These are phyloP conservation scores for Oxytorus armatus DNA, from an alignment of 2,888 invertebrate species.

Conservation along the genomic window DNA sequence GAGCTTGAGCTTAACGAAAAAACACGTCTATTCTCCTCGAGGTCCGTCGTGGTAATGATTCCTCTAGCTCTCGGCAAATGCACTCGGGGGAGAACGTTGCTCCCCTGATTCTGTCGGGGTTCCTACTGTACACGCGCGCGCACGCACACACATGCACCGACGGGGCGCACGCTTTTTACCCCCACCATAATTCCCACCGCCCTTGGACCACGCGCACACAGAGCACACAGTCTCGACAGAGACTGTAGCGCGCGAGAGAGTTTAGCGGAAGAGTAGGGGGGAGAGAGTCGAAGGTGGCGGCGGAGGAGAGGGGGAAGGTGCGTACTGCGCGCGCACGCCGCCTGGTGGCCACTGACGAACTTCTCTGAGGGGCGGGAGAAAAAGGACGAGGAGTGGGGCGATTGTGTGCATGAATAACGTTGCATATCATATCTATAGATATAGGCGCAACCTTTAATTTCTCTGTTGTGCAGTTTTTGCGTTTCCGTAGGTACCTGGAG, in stretches of 20 bases:
- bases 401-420: conserved; percentile 2
- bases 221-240: conserved; percentile 22
- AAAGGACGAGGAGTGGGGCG: neutral
- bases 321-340: conserved; percentile 69
- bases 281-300: neutral
- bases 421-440: neutral
- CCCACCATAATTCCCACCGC: conserved; percentile 31
- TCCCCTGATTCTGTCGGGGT: conserved; percentile 74
- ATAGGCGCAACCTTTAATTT: neutral
- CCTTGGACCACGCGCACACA: conserved; percentile 63
- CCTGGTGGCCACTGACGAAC: conserved; percentile 48
- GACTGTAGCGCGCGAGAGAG: conserved; percentile 55
- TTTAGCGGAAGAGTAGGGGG: conserved; percentile 68
- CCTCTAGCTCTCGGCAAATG: conserved; percentile 70
- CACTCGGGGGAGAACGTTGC: conserved; percentile 76
- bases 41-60: conserved; percentile 83
- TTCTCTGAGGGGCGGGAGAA: conserved; percentile 31
- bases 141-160: conserved; percentile 54
- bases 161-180: conserved; percentile 54
- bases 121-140: conserved; percentile 45
- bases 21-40: conserved; percentile 83
- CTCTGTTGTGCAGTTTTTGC: neutral
- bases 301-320: conserved; percentile 49
- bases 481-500: conserved; percentile 12
- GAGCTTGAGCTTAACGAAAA: conserved; percentile 79